Base-by-base conservation (phyloP, 2,888 invertebrate genomes). In the Conus canariensis region DNA sequence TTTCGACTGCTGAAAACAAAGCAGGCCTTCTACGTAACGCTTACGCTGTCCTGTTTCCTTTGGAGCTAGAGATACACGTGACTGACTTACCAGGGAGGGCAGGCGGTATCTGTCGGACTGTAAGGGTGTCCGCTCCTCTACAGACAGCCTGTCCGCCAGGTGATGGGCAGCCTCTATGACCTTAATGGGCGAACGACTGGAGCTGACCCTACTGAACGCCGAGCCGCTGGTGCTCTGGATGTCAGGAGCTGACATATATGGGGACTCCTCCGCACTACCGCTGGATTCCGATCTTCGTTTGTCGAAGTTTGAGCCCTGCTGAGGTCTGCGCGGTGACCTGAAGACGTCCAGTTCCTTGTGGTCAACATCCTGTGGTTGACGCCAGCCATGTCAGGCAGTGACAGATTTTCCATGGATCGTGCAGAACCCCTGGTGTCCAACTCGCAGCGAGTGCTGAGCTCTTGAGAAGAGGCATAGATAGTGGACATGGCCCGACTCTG, bases 401-500 rank as follows among this genome's bases (percentile, higher is more conserved):
- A 22, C 19, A 87, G 70, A 70, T 87, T 87, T 19, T 87, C 87
- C 87, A 87, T 87, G 87, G 87, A 87, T 22, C 70, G 30, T 9
- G 87, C 87, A 7, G 87, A 87, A 6, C 10, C 19, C 45, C 45
- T 22, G 64, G 70, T 22, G 16, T 7, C 19, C 56, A 56, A 4
- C 22, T 70, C 67, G 67, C n/a, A 19, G 9, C 59, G 87, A 8
- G 7, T 45, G 67, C 67, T 70, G 67, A 87, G n/a, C 56, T 87
- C 87, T 25, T 67, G 87, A 45, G 88, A 90, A 8, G 85, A 88
- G 45, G 90, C 90, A 85, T 85, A 88, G 45, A 90, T 88, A 10
- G 90, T 77, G 30, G 64, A 77, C 85, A 90, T 74, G 60, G 90
- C 85, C n/a, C 60, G 77, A n/a, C 90, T 90, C 77, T 90, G 90